phyloP scores from a whole-genome alignment of 2,113 vertebrate genomes.

The Furnarius figulus region DNA sequence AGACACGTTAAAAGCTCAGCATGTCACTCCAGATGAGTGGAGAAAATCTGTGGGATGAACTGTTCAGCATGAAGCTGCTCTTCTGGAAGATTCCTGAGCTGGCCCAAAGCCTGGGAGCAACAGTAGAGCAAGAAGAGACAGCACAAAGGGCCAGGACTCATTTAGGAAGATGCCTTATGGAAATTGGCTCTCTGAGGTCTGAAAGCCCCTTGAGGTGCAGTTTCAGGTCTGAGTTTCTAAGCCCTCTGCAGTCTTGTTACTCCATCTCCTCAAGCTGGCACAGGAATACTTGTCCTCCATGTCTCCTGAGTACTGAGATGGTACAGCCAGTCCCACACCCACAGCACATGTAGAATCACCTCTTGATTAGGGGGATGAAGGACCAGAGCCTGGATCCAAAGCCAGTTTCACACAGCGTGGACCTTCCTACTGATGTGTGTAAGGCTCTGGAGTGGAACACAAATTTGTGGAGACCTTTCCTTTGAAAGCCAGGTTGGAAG shows the following conservation, averaged over 20 bases:
- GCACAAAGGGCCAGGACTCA: accelerated
- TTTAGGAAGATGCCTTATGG: not conserved
- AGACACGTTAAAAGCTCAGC: not conserved
- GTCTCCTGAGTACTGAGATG: not conserved
- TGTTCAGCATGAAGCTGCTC: not conserved
- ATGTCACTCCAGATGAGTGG: not conserved
- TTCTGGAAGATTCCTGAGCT: not conserved
- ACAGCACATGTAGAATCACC: accelerated
- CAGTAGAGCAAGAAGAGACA: not conserved
- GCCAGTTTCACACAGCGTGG: not conserved
- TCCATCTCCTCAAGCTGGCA: not conserved
- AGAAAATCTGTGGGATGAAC: not conserved
- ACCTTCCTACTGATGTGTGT: not conserved
- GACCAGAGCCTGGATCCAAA: not conserved
- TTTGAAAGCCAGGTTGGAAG: not conserved
- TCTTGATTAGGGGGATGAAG: not conserved
- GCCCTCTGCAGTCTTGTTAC: not conserved
- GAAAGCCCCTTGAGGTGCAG: not conserved
- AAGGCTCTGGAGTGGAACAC: not conserved
- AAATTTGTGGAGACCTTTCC: not conserved
- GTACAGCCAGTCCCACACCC: not conserved
- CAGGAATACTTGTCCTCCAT: not conserved
- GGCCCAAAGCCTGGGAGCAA: not conserved
- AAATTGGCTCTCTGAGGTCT: not conserved
- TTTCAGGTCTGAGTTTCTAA: not conserved